phyloP scores from a whole-genome alignment of 2,888 invertebrate genomes.

The Cyrtodaria siliqua region DNA sequence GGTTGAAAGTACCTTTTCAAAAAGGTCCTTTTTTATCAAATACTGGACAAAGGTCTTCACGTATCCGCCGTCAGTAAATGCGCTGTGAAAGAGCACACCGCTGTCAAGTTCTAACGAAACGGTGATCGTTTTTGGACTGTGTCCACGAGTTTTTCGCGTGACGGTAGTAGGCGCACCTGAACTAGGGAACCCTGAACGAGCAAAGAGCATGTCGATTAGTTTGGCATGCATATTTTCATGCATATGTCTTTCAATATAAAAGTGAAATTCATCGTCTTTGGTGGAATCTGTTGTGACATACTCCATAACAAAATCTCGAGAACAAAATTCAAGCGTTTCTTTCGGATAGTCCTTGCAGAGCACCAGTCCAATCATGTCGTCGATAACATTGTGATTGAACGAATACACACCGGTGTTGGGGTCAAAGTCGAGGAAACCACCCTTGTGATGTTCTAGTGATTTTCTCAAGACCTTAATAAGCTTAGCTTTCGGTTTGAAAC shows the following conservation, averaged over 20 bases:
- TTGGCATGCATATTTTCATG: neutral
- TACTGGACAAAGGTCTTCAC: conserved; percentile 9
- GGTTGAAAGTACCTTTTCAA: neutral
- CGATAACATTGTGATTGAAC: conserved; percentile 40
- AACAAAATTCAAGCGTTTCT: conserved; percentile 26
- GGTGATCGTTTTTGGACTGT: conserved; percentile 1
- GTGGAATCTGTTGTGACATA: conserved; percentile 24
- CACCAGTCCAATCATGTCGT: conserved; percentile 50
- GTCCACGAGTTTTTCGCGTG: conserved; percentile 10
- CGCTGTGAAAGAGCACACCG: conserved; percentile 15
- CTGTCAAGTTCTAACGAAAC: conserved; percentile 8
- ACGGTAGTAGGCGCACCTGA: too few relatives aligned
- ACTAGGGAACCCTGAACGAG: neutral
- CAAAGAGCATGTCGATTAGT: neutral
- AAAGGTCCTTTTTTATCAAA: neutral
- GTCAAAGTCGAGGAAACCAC: conserved; percentile 26
- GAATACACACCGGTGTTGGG: conserved; percentile 14
- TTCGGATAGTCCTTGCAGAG: conserved; percentile 31
- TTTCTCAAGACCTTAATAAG: conserved; percentile 14
- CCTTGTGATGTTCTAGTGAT: conserved; percentile 29
- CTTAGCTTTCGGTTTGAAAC: conserved; percentile 18
- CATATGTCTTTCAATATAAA: conserved; percentile 23
- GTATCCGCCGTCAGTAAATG: conserved; percentile 14
- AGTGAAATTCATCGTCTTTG: conserved; percentile 9
- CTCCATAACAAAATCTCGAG: conserved; percentile 30